Conservation (phyloP, 2,113 vertebrate species). For the Dicerorhinus sumatrensis region DNA sequence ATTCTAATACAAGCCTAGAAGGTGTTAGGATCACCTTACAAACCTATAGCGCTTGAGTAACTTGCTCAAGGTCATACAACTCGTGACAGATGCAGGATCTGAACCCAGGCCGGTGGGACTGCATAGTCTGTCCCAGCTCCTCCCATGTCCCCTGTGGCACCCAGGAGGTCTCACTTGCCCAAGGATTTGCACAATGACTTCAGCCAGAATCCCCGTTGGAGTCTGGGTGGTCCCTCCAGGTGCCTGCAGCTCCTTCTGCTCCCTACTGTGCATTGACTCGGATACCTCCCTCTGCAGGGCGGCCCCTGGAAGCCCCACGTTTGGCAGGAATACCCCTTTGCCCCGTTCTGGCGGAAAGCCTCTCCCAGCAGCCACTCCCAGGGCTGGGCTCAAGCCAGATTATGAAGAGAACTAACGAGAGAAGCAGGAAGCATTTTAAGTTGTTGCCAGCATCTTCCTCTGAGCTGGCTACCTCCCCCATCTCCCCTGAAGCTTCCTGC, state of each 20-base stretch:
- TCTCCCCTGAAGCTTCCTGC: neutral
- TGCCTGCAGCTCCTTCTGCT: neutral
- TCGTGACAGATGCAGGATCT: neutral
- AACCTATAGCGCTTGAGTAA: neutral
- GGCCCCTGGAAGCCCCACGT: accelerated
- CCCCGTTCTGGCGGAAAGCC: neutral
- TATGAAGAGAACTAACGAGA: neutral
- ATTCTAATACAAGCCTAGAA: neutral
- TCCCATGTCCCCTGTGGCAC: accelerated
- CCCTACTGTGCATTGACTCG: accelerated
- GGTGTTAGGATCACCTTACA: neutral
- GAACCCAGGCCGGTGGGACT: accelerated
- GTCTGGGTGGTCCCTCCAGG: accelerated
- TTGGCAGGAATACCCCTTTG: neutral
- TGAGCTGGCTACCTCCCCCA: neutral
- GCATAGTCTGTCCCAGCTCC: neutral
- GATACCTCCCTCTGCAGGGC: neutral
- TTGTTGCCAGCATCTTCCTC: accelerated
- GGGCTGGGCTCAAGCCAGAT: neutral
- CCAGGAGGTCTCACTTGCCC: accelerated
- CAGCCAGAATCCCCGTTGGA: accelerated
- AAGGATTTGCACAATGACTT: neutral
- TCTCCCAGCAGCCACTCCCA: neutral
- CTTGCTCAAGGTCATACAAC: neutral
- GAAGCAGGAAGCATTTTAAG: neutral